Conservation (phyloP, 2,113 vertebrate species). For the Gallinago undulata region DNA sequence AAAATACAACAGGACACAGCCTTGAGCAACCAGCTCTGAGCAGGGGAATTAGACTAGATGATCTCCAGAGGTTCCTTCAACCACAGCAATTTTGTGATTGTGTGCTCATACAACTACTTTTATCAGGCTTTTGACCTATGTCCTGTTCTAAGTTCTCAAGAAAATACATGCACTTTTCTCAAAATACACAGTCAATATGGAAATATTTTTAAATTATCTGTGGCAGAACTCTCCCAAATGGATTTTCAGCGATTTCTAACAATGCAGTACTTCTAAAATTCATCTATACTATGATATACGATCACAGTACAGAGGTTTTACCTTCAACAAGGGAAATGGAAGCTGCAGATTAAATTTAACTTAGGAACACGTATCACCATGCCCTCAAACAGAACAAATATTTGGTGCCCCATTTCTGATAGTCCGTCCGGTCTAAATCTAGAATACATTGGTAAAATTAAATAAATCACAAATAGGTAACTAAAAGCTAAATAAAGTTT, state of each 20-base stretch:
- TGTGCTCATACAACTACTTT: neutral
- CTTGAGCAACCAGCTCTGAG: neutral
- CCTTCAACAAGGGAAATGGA: neutral
- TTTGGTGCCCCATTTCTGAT: neutral
- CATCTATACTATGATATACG: neutral
- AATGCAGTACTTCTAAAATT: neutral
- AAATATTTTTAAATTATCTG: neutral
- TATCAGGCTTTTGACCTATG: neutral
- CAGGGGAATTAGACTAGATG: neutral
- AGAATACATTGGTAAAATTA: neutral
- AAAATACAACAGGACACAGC: neutral
- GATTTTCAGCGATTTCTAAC: neutral
- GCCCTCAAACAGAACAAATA: neutral
- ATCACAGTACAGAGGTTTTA: neutral
- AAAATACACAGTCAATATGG: neutral
- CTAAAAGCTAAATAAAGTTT: neutral
- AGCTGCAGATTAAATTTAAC: neutral
- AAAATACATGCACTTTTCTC: neutral
- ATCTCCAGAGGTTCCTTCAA: neutral
- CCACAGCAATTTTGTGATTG: neutral
- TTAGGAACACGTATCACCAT: neutral
- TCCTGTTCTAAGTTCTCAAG: neutral
- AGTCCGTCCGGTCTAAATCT: neutral
- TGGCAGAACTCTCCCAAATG: neutral
- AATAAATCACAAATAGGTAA: neutral